Evolutionary conservation across 2,888 invertebrate species (phyloP).

Genomic region (Bombylius major): DNA sequence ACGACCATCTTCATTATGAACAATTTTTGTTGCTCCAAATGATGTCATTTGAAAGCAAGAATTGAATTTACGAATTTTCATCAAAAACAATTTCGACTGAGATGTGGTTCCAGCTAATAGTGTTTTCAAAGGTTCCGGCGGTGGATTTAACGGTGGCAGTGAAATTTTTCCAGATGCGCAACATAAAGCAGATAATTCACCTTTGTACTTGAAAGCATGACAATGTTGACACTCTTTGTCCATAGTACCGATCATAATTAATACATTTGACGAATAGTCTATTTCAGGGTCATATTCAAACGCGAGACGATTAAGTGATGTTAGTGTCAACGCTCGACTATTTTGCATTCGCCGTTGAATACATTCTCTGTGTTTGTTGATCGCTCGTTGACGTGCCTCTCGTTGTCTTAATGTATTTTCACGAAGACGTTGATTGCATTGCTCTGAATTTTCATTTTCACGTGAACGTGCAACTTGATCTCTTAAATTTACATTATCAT

Average conservation of each 20-base stretch:
- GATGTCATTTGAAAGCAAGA: too few relatives aligned
- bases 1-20: neutral
- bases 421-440: too few relatives aligned
- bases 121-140: constrained; percentile 24
- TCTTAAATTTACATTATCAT: too few relatives aligned
- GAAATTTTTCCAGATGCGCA: constrained; percentile 29
- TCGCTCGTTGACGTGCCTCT: too few relatives aligned
- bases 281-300: constrained; percentile 22
- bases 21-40: constrained; percentile 6
- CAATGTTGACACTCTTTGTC: constrained; percentile 21
- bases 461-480: too few relatives aligned
- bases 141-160: constrained; percentile 23
- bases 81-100: constrained; percentile 3
- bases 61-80: constrained; percentile 3
- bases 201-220: constrained; percentile 25
- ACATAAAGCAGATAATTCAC: constrained; percentile 28
- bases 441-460: too few relatives aligned
- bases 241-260: constrained; percentile 23
- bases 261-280: constrained; percentile 22
- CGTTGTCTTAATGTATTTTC: too few relatives aligned
- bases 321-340: constrained; percentile 2
- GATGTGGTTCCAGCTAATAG: constrained; percentile 2
- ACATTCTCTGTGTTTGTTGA: too few relatives aligned
- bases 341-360: too few relatives aligned
- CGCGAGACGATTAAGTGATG: constrained; percentile 11